A percentile compares a stretch with the other conserved stretches of the same genome.
phyloP scores from a whole-genome alignment of 2,797 vertebrate species.

The Octomys mimax region DNA sequence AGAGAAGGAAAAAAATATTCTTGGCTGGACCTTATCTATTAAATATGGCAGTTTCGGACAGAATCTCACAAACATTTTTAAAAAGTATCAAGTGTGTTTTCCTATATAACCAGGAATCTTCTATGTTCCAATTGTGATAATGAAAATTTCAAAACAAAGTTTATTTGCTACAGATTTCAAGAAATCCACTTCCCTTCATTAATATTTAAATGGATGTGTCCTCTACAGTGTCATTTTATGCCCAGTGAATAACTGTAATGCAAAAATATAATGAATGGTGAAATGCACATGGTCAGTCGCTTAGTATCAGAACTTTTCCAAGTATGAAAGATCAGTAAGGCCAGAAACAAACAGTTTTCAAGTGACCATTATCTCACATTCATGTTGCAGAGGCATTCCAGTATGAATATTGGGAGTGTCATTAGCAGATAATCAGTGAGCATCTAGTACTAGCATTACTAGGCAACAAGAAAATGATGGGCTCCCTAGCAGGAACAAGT shows the following conservation, averaged over 20 bases:
- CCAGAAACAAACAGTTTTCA: constrained; percentile 61
- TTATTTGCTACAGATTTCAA: neutral
- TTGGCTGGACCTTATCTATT: neutral
- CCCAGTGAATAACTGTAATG: neutral
- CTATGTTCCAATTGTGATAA: constrained; percentile 13
- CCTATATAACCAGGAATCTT: constrained; percentile 45
- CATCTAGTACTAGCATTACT: constrained; percentile 35
- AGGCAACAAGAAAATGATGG: constrained; percentile 37
- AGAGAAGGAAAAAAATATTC: neutral
- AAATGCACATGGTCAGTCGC: neutral
- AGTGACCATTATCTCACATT: constrained; percentile 46
- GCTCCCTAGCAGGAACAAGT: neutral
- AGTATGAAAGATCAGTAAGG: constrained; percentile 64
- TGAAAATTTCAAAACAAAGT: constrained; percentile 31
- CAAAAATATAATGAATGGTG: neutral
- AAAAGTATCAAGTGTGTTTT: neutral
- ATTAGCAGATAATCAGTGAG: constrained; percentile 31
- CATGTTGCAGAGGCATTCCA: constrained; percentile 22
- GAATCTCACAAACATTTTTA: constrained; percentile 9
- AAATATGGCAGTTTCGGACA: constrained; percentile 19
- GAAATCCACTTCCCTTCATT: neutral
- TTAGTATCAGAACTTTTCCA: neutral
- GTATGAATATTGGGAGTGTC: constrained; percentile 39
- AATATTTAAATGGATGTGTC: neutral
- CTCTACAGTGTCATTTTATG: neutral